Conservation (phyloP, 2,797 vertebrate genomes). For the Lagocephalus sceleratus region DNA sequence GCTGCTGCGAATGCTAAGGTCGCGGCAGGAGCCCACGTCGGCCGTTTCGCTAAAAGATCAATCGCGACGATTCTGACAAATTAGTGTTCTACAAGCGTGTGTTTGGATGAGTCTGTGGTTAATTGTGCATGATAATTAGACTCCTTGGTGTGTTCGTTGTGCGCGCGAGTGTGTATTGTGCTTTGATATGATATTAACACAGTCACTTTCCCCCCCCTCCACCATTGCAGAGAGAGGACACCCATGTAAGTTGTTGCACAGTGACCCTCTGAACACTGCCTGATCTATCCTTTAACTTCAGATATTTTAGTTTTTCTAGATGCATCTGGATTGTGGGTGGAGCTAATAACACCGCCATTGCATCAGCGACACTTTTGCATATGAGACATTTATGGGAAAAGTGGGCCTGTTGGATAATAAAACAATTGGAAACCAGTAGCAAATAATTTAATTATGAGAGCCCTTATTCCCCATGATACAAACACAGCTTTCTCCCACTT, state of each 20-base stretch:
- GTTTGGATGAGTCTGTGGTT: constrained; percentile 50
- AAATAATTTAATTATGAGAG: too few relatives aligned
- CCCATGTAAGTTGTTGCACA: constrained; percentile 80
- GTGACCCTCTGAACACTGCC: constrained; percentile 44
- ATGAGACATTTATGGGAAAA: not conserved
- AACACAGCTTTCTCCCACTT: not conserved
- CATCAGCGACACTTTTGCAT: constrained; percentile 1
- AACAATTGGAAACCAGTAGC: too few relatives aligned
- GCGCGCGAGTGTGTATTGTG: constrained; percentile 27
- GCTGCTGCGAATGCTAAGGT: constrained; percentile 27
- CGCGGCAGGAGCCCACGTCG: constrained; percentile 36
- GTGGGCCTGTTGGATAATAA: too few relatives aligned
- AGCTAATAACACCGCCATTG: not conserved
- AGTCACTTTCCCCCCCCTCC: constrained; percentile 57
- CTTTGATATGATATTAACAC: constrained; percentile 62
- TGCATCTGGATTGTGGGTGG: constrained; percentile 20
- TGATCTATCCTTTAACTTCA: constrained; percentile 22
- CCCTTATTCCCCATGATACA: not conserved
- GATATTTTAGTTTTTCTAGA: constrained; percentile 18
- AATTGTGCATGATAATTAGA: constrained; percentile 65
- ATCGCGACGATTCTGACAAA: constrained; percentile 54
- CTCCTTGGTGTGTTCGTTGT: constrained; percentile 40
- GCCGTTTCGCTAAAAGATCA: constrained; percentile 52
- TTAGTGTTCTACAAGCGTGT: constrained; percentile 47
- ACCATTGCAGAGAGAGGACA: constrained; percentile 82